These are phyloP conservation scores for Delia radicum DNA, from an alignment of 1,140 invertebrate genomes.

Conservation along the genomic window DNA sequence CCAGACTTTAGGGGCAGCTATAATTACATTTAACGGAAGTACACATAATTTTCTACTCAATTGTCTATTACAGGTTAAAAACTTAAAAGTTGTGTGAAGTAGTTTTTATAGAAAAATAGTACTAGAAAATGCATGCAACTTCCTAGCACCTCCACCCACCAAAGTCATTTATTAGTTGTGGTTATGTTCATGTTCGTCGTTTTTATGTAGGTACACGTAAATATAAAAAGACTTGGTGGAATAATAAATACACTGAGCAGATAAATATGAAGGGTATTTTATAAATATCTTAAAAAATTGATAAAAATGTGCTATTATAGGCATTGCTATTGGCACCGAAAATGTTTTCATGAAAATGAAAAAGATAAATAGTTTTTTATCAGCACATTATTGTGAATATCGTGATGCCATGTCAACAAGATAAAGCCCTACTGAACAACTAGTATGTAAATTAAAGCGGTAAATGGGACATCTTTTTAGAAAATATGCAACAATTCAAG, in stretches of 20 bases:
- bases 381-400: no score
- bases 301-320: no score
- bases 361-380: no score
- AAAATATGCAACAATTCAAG: no score
- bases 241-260: not conserved
- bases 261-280: no score
- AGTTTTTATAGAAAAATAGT: not conserved
- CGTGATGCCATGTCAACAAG: no score
- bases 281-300: no score
- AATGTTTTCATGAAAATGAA: no score
- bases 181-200: not conserved
- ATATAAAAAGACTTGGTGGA: not conserved
- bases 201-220: not conserved
- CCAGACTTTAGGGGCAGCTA: not conserved
- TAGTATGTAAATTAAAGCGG: no score
- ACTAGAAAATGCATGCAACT: not conserved
- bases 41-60: slow-evolving; percentile 3
- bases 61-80: not conserved
- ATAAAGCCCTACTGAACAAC: no score
- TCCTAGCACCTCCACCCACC: not conserved
- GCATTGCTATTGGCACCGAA: no score
- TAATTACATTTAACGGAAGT: slow-evolving; percentile 1
- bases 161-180: not conserved
- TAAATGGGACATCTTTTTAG: no score
- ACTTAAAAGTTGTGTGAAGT: not conserved